Base-by-base conservation (phyloP, 2,113 vertebrate genomes). In the Circaetus cinerascens region DNA sequence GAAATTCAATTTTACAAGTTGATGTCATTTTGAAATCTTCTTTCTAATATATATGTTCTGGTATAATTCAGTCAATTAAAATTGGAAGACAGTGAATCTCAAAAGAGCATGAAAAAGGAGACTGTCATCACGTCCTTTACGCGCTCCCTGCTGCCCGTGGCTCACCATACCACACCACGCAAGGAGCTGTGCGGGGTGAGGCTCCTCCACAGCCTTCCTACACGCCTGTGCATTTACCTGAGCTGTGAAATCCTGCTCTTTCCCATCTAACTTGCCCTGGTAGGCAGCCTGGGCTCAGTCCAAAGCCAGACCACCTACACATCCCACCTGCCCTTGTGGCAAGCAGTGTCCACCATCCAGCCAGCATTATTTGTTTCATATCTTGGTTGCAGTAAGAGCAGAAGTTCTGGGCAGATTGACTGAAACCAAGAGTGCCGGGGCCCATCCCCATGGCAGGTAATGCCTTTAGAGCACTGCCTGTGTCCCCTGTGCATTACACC, bases 181-280 rank as follows among this genome's bases (percentile, higher is more conserved):
- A 12, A 13, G 7, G 45, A 38, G 17, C 48, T 29, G n/a, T 5
- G 32, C 0, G 0, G 38, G 30, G 8, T 3, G 1, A 57, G 38
- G 60, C 51, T 74, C 38, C 60, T 50, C 66, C 10, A 3, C 5
- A 75, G 69, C 36, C 23, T 43, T 46, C 43, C 74, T n/a, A 22
- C 38, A 16, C 0, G 3, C 30, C 72, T 13, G 3, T 1, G 14
- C 13, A 2, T 10, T 84, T 30, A 40, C 7, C 64, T 9, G 25
- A 89, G 63, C 50, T 55, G 32, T 29, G 9, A 55, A 81, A 71
- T 27, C 13, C 64, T 29, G 60, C 60, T n/a, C 60, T 36, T 63
- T 38, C 29, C 15, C 57, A 12, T 3, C 80, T 10, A 5, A 7
- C 55, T 2, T n/a, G 20, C 48, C 67, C 67, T 20, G 12, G 8